A percentile compares a stretch with the other conserved stretches of the same genome.
phyloP scores from a whole-genome alignment of 2,113 vertebrate genomes.

The Percopsis transmontana region DNA sequence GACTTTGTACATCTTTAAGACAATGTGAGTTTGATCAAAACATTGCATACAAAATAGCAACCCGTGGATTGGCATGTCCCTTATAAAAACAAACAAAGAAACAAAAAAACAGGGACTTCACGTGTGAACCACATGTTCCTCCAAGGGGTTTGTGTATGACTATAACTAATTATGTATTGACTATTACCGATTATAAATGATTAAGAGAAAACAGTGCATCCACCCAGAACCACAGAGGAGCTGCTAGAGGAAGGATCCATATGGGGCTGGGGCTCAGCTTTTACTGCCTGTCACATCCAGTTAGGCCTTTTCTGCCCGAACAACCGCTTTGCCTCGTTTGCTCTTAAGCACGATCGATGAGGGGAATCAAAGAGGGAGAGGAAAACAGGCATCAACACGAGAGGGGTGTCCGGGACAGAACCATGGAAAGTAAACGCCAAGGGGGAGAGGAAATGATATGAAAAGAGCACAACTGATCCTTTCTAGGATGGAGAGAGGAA shows the following conservation, averaged over 20 bases:
- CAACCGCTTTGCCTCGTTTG: constrained; percentile 49
- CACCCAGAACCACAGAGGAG: neutral
- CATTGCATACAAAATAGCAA: too few relatives aligned
- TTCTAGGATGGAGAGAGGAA: neutral
- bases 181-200: too few relatives aligned
- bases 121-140: too few relatives aligned
- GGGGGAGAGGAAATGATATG: neutral
- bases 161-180: too few relatives aligned
- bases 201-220: neutral
- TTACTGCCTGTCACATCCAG: constrained; percentile 59
- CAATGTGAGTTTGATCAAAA: too few relatives aligned
- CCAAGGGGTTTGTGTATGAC: too few relatives aligned
- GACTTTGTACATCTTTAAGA: too few relatives aligned
- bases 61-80: too few relatives aligned
- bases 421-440: constrained; percentile 11
- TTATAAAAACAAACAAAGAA: too few relatives aligned
- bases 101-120: too few relatives aligned
- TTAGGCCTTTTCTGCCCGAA: constrained; percentile 43
- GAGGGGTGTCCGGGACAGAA: neutral
- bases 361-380: constrained; percentile 37
- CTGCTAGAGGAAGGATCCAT: constrained; percentile 41
- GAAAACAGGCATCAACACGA: constrained; percentile 12
- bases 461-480: too few relatives aligned
- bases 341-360: constrained; percentile 61
- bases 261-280: constrained; percentile 31